These are phyloP conservation scores for Oncorhynchus gorbuscha DNA, from an alignment of 2,113 vertebrate species.

Conservation along the genomic window DNA sequence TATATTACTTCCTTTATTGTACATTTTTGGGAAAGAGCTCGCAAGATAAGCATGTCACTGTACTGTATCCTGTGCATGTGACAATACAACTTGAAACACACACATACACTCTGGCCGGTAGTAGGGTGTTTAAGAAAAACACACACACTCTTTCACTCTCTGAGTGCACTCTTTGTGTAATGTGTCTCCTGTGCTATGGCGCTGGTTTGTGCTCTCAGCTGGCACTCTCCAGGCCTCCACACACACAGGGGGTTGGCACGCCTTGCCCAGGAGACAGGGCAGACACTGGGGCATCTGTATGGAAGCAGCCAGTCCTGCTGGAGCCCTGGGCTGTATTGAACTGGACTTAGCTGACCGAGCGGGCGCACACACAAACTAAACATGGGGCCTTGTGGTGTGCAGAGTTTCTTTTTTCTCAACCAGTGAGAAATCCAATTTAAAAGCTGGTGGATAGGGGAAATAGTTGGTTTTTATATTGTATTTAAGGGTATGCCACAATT, in stretches of 20 bases:
- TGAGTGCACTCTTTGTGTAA: constrained; percentile 71
- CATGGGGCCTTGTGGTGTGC: neutral
- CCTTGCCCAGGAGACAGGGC: constrained; percentile 38
- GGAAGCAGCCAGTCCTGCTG: constrained; percentile 16
- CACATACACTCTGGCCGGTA: constrained; percentile 24
- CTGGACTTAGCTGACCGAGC: neutral
- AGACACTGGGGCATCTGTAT: constrained; percentile 62
- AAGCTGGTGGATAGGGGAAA: too few species aligned
- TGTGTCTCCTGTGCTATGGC: constrained; percentile 39
- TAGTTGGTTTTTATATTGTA: too few species aligned
- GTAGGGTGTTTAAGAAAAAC: constrained; percentile 56
- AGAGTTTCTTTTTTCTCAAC: neutral
- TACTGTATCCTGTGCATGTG: constrained; percentile 40
- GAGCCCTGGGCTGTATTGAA: constrained; percentile 20
- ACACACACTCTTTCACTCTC: constrained; percentile 45
- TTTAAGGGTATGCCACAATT: too few species aligned
- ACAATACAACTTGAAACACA: constrained; percentile 75
- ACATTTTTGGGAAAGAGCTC: too few species aligned
- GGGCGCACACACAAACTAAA: constrained; percentile 24
- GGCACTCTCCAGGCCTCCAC: constrained; percentile 47
- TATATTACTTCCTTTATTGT: too few species aligned
- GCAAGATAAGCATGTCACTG: too few species aligned
- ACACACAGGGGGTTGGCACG: constrained; percentile 31
- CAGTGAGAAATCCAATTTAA: too few species aligned
- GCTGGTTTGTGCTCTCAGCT: constrained; percentile 47